Conservation (phyloP, 2,888 invertebrate genomes). For the Stenodera caucasica region DNA sequence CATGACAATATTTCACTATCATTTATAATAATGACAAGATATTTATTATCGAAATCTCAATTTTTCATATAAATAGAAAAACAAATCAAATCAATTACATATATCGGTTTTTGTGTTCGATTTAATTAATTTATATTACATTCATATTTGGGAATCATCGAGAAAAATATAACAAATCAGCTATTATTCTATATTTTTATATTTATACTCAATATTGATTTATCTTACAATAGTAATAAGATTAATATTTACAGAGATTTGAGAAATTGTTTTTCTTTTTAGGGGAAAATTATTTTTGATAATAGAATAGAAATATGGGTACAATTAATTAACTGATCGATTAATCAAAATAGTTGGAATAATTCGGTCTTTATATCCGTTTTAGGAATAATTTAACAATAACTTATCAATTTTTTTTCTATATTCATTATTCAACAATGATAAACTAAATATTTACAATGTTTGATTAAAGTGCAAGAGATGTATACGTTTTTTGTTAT, state of each 20-base stretch:
- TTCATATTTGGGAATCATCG: background rate
- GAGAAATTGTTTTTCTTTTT: background rate
- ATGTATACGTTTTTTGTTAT: slow-evolving; percentile 16
- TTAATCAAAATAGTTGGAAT: slow-evolving; percentile 9
- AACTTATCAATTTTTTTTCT: too few relatives aligned
- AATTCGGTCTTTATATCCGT: slow-evolving; percentile 23
- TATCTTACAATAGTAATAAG: slow-evolving; percentile 26
- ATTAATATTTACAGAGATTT: slow-evolving; percentile 25
- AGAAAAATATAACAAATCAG: slow-evolving; percentile 25
- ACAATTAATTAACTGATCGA: slow-evolving; percentile 18
- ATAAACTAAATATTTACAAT: slow-evolving; percentile 26
- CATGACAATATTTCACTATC: slow-evolving; percentile 2
- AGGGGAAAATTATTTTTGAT: background rate
- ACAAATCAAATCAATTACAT: background rate
- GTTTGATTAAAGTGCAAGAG: slow-evolving; percentile 23
- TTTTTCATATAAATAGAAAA: background rate
- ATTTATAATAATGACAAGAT: background rate
- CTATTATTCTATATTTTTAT: slow-evolving; percentile 17
- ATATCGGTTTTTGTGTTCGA: background rate
- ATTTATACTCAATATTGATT: slow-evolving; percentile 11
- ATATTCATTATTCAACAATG: slow-evolving; percentile 22
- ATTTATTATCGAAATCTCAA: background rate
- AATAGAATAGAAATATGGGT: slow-evolving; percentile 3
- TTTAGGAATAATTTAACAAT: slow-evolving; percentile 19
- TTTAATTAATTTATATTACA: background rate